Conservation (phyloP, 2,113 vertebrate genomes). For the Hyperoodon ampullatus region DNA sequence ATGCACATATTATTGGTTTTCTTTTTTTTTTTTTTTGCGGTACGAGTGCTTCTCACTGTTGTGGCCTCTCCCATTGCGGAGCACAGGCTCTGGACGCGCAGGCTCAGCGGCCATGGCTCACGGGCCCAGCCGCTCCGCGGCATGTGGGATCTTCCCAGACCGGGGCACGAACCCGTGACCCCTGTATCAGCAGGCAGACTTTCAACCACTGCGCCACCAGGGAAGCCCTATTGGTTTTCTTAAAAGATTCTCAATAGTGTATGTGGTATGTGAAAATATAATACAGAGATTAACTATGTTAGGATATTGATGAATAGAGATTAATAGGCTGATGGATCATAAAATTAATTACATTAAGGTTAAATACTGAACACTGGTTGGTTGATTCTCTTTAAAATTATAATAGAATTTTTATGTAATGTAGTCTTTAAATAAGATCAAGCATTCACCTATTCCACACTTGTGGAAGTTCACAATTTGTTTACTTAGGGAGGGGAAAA, state of each 20-base stretch:
- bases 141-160: too few species aligned
- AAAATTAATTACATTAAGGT: not conserved
- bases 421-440: not conserved
- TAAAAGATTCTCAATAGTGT: not conserved
- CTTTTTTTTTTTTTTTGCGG: constrained; percentile 33
- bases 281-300: not conserved
- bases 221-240: constrained; percentile 1
- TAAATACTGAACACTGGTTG: not conserved
- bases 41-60: too few species aligned
- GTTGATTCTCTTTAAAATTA: not conserved
- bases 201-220: too few species aligned
- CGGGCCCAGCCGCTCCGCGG: too few species aligned
- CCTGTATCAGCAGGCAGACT: too few species aligned
- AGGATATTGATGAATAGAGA: not conserved
- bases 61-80: too few species aligned
- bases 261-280: not conserved
- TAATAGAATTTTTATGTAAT: constrained; percentile 12
- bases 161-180: too few species aligned
- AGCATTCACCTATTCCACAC: not conserved
- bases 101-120: too few species aligned
- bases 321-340: not conserved
- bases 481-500: not conserved
- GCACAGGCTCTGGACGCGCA: too few species aligned
- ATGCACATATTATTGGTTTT: not conserved
- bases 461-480: constrained; percentile 26